These are phyloP conservation scores for Heliconius congener DNA, from an alignment of 1,140 invertebrate genomes.

Conservation along the genomic window DNA sequence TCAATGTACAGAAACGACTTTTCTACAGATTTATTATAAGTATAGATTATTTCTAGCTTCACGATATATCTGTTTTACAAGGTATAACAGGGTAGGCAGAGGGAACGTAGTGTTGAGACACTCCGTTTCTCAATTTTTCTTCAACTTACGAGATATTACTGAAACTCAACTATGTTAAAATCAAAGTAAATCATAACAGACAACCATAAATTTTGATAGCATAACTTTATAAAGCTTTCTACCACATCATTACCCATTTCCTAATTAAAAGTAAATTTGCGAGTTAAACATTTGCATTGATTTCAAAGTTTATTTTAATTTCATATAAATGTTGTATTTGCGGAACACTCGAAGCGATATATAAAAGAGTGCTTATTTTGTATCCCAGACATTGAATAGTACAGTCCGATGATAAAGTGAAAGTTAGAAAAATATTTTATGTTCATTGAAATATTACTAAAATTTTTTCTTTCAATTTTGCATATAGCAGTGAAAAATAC, in stretches of 20 bases:
- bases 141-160: no score
- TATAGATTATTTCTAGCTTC: no score
- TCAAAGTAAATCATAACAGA: background rate
- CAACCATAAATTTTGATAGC: background rate
- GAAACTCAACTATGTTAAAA: background rate
- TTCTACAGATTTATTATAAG: no score
- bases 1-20: no score
- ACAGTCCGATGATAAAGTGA: background rate
- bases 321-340: constrained; percentile 17
- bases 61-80: no score
- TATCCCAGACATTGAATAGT: background rate
- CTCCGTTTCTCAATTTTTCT: no score
- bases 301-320: constrained; percentile 6
- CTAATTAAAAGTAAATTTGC: background rate
- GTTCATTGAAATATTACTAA: no score
- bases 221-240: no score
- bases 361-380: background rate
- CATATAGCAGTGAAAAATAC: no score
- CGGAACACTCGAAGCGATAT: constrained; percentile 14
- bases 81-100: no score
- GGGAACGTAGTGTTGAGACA: no score
- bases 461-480: no score
- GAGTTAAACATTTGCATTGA: constrained; percentile 6
- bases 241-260: constrained; percentile 2
- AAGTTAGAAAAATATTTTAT: background rate